These are phyloP conservation scores for Paragorgia papillata DNA, from an alignment of 92 coral and sea anemone species.

Conservation along the genomic window DNA sequence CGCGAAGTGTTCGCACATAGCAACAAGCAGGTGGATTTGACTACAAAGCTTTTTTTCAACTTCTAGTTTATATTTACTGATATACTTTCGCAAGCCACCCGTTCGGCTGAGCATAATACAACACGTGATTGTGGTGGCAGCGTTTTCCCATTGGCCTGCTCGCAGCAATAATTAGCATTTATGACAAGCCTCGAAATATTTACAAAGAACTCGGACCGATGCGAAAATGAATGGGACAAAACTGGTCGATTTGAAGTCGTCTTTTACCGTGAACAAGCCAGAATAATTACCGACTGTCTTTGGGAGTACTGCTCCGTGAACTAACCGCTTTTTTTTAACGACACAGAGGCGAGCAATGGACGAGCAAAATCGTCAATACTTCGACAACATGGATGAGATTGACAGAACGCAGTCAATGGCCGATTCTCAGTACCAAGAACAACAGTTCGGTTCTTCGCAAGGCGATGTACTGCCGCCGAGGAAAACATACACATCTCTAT, in stretches of 20 bases:
- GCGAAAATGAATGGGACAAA: slow-evolving; percentile 32
- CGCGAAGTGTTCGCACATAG: not conserved
- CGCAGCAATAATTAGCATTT: slow-evolving; percentile 36
- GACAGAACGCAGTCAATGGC: slow-evolving; percentile 15
- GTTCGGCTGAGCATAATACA: slow-evolving; percentile 33
- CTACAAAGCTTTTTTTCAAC: not conserved
- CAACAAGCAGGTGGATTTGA: slow-evolving; percentile 6
- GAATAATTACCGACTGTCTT: not conserved
- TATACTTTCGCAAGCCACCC: slow-evolving; percentile 18
- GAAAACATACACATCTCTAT: slow-evolving; percentile 59
- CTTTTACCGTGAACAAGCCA: not conserved
- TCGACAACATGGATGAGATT: slow-evolving; percentile 35
- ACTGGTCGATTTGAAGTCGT: not conserved
- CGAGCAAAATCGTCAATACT: slow-evolving; percentile 19
- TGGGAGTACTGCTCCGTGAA: not conserved
- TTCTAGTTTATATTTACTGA: slow-evolving; percentile 26
- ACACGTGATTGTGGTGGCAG: slow-evolving; percentile 33
- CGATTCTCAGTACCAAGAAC: slow-evolving; percentile 28
- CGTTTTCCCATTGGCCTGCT: slow-evolving; percentile 15
- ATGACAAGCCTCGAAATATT: slow-evolving; percentile 35
- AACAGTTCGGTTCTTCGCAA: slow-evolving; percentile 35
- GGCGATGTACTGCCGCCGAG: slow-evolving; percentile 37
- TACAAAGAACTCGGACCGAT: slow-evolving; percentile 37
- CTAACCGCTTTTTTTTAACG: not conserved
- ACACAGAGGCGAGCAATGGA: slow-evolving; percentile 2